Percentiles rank a stretch among this genome's conserved stretches.
Evolutionary conservation across 2,797 vertebrate species (phyloP).

Genomic region (Paedocypris micromegethes): DNA sequence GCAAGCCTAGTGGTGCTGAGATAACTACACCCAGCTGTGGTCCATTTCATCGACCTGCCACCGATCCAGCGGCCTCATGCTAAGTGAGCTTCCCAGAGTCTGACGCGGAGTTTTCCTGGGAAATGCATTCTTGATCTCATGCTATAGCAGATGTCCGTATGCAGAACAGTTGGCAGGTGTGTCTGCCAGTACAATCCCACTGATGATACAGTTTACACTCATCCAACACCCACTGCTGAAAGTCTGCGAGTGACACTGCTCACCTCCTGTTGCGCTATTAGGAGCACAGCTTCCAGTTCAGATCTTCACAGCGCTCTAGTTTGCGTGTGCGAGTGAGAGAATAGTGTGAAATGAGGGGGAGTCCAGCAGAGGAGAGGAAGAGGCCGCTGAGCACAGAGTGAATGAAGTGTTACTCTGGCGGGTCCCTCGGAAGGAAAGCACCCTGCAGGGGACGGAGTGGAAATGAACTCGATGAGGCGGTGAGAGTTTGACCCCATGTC

Average conservation of each 20-base stretch:
- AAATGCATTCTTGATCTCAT: slow-evolving; percentile 50
- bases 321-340: slow-evolving; percentile 32
- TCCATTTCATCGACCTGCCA: slow-evolving; percentile 22
- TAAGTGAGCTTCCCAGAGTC: slow-evolving; percentile 12
- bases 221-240: slow-evolving; percentile 40
- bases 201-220: slow-evolving; percentile 56
- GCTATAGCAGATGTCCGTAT: slow-evolving; percentile 53
- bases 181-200: slow-evolving; percentile 57
- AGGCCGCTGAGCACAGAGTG: slow-evolving; percentile 67
- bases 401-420: slow-evolving; percentile 67
- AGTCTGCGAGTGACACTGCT: slow-evolving; percentile 42
- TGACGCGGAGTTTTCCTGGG: slow-evolving; percentile 25
- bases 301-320: slow-evolving; percentile 42
- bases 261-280: slow-evolving; percentile 46
- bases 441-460: slow-evolving; percentile 59
- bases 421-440: slow-evolving; percentile 45
- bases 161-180: slow-evolving; percentile 55
- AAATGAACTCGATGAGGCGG: slow-evolving; percentile 70
- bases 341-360: slow-evolving; percentile 32
- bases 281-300: slow-evolving; percentile 40
- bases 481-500: slow-evolving; percentile 55
- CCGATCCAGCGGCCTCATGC: slow-evolving; percentile 3
- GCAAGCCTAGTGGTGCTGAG: slow-evolving; percentile 43
- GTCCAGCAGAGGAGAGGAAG: slow-evolving; percentile 23
- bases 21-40: slow-evolving; percentile 41